Percentiles rank a stretch among this genome's conserved stretches.
These are phyloP conservation scores for Stenichneumon culpator DNA, from an alignment of 2,888 invertebrate genomes.

Conservation along the genomic window DNA sequence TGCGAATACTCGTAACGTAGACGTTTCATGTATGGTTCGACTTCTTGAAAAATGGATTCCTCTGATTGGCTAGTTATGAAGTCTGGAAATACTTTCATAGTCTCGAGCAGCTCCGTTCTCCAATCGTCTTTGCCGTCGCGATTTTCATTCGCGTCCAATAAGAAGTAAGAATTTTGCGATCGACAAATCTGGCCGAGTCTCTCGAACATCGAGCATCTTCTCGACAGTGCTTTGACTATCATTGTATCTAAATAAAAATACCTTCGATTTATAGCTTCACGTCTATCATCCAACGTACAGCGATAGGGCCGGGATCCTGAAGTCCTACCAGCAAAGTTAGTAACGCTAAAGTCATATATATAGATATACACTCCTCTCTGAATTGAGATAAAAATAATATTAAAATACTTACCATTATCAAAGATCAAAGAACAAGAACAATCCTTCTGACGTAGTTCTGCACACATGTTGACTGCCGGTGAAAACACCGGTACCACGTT, in stretches of 20 bases:
- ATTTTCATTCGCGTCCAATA: constrained; percentile 28
- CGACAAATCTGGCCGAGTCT: constrained; percentile 19
- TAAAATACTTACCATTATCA: too few species aligned
- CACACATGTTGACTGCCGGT: too few species aligned
- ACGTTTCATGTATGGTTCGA: constrained; percentile 95
- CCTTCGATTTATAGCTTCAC: not conserved
- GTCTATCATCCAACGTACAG: too few species aligned
- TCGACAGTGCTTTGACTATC: constrained; percentile 37
- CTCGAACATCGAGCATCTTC: constrained; percentile 27
- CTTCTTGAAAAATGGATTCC: constrained; percentile 90
- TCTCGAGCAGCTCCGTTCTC: constrained; percentile 76
- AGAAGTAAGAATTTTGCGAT: constrained; percentile 36
- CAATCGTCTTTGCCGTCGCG: constrained; percentile 72
- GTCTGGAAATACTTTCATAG: constrained; percentile 90
- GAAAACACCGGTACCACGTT: too few species aligned
- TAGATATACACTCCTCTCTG: too few species aligned
- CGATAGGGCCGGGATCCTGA: too few species aligned
- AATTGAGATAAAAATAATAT: too few species aligned
- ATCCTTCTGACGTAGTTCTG: too few species aligned
- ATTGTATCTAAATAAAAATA: constrained; percentile 44
- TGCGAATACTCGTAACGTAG: constrained; percentile 97
- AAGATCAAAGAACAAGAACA: too few species aligned
- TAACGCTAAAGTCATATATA: too few species aligned
- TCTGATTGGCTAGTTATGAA: constrained; percentile 94
- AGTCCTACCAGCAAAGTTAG: too few species aligned